Percentiles rank a stretch among this genome's conserved stretches.
phyloP scores from a whole-genome alignment of 2,113 vertebrate genomes.

The Oreochromis niloticus region DNA sequence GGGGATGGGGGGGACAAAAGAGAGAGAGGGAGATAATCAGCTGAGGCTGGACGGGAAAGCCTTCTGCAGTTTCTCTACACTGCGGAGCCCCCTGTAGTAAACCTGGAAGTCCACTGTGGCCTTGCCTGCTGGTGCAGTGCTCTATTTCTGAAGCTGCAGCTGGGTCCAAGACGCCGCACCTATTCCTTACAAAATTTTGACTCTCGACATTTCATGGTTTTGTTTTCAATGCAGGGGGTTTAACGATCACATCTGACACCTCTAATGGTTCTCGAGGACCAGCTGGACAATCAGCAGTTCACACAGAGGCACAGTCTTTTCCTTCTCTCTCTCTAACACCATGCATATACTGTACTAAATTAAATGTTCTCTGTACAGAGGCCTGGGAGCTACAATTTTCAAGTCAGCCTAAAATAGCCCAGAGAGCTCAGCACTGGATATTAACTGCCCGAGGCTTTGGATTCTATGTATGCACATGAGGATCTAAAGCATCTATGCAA shows the following conservation, averaged over 20 bases:
- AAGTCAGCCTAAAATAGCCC: constrained; percentile 36
- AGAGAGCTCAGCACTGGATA: neutral
- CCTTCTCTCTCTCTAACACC: neutral
- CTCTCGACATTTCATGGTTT: neutral
- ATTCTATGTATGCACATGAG: neutral
- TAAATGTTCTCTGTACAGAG: neutral
- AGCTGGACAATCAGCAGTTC: neutral
- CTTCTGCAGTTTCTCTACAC: constrained; percentile 14
- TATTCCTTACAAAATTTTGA: neutral
- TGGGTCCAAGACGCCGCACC: neutral
- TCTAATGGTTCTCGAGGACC: neutral
- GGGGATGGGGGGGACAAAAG: neutral
- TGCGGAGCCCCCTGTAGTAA: constrained; percentile 34
- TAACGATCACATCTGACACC: neutral
- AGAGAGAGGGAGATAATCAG: constrained; percentile 17
- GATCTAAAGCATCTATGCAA: neutral
- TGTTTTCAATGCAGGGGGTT: neutral
- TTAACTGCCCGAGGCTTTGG: neutral
- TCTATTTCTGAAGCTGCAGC: constrained; percentile 18
- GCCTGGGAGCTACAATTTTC: constrained; percentile 1
- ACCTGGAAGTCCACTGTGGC: constrained; percentile 21
- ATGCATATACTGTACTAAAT: neutral
- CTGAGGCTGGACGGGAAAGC: constrained; percentile 17
- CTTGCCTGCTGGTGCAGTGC: neutral
- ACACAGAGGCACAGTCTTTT: neutral